Base-by-base conservation (phyloP, 1,140 invertebrate genomes). In the Pachypeltis micranthus region DNA sequence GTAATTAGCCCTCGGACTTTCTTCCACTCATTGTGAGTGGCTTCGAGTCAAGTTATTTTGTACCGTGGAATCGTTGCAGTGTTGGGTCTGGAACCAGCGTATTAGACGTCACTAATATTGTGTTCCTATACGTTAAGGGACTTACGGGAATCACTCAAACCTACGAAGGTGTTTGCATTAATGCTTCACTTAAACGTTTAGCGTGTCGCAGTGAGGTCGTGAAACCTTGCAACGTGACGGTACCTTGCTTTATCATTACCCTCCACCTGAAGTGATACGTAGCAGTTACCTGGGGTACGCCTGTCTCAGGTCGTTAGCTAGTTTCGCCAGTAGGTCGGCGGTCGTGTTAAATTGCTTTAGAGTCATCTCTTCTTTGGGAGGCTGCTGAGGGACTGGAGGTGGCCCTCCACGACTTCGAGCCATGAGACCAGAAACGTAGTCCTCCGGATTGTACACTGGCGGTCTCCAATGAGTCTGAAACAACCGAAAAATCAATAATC, bases 301-400 rank as follows among this genome's bases (percentile, higher is more conserved):
- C 16, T 91, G 80, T 63, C 87, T 79, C 0, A 96, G 80, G 74
- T 94, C 92, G 1, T 88, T 83, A 65, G 87, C 81, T 1, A 95
- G 79, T 71, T 93, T 94, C 51, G 85, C 85, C n/a, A 95, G 78
- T 1, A 96, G 79, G 74, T 94, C 90, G 29, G 88, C 89, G 58
- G 92, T 83, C 26, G 87, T 87, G 28, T 85, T 83, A 72, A 93
- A 92, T 73, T 93, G 89, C 56, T 87, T 80, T 29, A 93, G 76
- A 19, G 85, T 88, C 90, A 93, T 92, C 72, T 93, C 90, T 55
- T 82, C 84, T 39, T 82, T 39, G 51, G 27, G 21, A 29, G 54
- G 57, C 25, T 62, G 57, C 59, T 58, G 57, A 19, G 51, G 44
- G 1, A n/a, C 68, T 65, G 66, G 63, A 62, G 58, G 24, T 44